These are phyloP conservation scores for Odontomyia ornata DNA, from an alignment of 2,888 invertebrate species.

Conservation along the genomic window DNA sequence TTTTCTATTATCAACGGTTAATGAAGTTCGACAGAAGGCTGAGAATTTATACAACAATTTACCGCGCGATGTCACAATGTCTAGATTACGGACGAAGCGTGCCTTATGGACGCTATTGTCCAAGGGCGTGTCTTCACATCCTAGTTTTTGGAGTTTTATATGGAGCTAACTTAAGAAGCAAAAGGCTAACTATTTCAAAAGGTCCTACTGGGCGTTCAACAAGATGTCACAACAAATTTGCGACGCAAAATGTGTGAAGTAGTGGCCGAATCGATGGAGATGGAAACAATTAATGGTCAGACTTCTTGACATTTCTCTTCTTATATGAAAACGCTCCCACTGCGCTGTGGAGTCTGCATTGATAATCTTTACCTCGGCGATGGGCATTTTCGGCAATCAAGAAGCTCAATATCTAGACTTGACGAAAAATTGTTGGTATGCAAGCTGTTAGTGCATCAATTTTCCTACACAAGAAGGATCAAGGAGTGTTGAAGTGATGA, in stretches of 20 bases:
- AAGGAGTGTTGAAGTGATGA: constrained; percentile 88
- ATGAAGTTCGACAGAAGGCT: constrained; percentile 87
- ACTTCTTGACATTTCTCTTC: constrained; percentile 93
- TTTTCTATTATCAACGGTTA: constrained; percentile 88
- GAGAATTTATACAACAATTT: constrained; percentile 92
- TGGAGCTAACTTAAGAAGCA: constrained; percentile 84
- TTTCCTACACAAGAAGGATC: constrained; percentile 91
- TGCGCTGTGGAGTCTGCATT: constrained; percentile 87
- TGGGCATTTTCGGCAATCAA: constrained; percentile 96
- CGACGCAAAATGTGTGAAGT: constrained; percentile 95
- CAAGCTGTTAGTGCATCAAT: constrained; percentile 89
- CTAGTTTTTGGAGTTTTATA: constrained; percentile 91
- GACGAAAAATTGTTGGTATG: constrained; percentile 91
- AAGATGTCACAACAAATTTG: constrained; percentile 80
- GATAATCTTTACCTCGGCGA: constrained; percentile 95
- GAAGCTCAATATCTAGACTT: constrained; percentile 90
- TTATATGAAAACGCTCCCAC: constrained; percentile 89
- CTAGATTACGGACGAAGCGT: constrained; percentile 79
- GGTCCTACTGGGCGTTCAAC: constrained; percentile 83
- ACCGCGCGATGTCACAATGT: constrained; percentile 80
- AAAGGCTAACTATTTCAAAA: constrained; percentile 88
- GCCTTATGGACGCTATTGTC: constrained; percentile 94
- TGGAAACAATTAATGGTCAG: constrained; percentile 96
- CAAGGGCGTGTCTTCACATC: constrained; percentile 88
- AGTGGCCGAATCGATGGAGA: constrained; percentile 97